phyloP scores from a whole-genome alignment of 2,888 invertebrate genomes.

The Lacanobia oleracea region DNA sequence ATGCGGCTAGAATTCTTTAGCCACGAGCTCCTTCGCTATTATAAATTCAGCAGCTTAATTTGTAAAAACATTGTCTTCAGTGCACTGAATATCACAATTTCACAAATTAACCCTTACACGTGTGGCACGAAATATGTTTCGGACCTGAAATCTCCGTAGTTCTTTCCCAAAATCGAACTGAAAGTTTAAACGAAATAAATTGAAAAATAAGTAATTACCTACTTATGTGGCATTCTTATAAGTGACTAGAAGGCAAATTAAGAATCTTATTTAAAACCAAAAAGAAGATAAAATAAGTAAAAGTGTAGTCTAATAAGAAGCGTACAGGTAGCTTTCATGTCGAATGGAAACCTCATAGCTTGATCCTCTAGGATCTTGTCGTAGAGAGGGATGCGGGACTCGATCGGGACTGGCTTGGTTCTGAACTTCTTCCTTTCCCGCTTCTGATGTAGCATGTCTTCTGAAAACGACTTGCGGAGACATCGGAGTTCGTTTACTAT shows the following conservation, averaged over 20 bases:
- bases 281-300: constrained; percentile 33
- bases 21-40: no score
- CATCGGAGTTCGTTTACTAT: constrained; percentile 88
- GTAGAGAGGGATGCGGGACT: constrained; percentile 93
- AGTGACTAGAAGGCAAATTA: not conserved
- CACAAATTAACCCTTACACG: no score
- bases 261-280: not conserved
- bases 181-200: not conserved
- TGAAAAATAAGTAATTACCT: not conserved
- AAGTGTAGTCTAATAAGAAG: constrained; percentile 71
- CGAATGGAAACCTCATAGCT: constrained; percentile 91
- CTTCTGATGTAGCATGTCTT: constrained; percentile 85
- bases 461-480: constrained; percentile 87
- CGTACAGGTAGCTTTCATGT: constrained; percentile 73
- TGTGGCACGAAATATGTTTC: no score
- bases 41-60: no score
- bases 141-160: no score
- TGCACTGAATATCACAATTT: no score
- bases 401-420: constrained; percentile 92
- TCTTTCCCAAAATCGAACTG: not conserved
- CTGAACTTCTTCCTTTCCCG: constrained; percentile 89
- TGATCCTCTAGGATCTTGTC: constrained; percentile 93
- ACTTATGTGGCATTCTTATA: not conserved
- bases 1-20: no score
- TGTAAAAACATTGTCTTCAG: no score